A percentile compares a stretch with the other conserved stretches of the same genome.
Evolutionary conservation across 2,888 invertebrate genomes (phyloP).

Genomic region (Dolichomitus sp.): DNA sequence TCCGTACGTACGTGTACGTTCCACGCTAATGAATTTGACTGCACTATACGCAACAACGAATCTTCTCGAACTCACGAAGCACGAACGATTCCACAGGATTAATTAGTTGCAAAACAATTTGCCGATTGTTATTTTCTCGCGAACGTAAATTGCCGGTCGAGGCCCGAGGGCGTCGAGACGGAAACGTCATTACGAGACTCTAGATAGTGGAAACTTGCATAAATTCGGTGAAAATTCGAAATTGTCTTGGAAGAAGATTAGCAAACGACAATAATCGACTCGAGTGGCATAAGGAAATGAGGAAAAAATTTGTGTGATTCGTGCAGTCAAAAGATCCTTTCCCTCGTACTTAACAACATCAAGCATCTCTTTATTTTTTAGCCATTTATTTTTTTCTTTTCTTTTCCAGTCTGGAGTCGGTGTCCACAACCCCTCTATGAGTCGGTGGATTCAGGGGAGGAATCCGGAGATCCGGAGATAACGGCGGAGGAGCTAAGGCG

Average conservation of each 20-base stretch:
- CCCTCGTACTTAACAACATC: conserved; percentile 83
- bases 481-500: too few species aligned
- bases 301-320: conserved; percentile 71
- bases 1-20: conserved; percentile 39
- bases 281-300: conserved; percentile 62
- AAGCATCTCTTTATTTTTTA: conserved; percentile 78
- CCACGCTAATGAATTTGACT: conserved; percentile 49
- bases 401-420: too few species aligned
- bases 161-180: background rate
- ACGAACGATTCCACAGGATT: conserved; percentile 29
- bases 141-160: background rate
- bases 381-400: conserved; percentile 79
- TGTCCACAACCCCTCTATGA: too few species aligned
- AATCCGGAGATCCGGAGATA: too few species aligned
- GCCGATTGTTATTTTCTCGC: conserved; percentile 2
- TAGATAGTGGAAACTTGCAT: background rate
- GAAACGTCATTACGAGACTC: conserved; percentile 7
- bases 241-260: conserved; percentile 22
- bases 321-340: conserved; percentile 74
- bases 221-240: conserved; percentile 24
- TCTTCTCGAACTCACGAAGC: conserved; percentile 23
- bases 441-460: too few species aligned
- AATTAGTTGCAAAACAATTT: conserved; percentile 18
- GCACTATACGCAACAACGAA: conserved; percentile 37
- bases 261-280: conserved; percentile 26